phyloP scores from a whole-genome alignment of 92 coral and sea anemone species.

The Paragorgia papillata region DNA sequence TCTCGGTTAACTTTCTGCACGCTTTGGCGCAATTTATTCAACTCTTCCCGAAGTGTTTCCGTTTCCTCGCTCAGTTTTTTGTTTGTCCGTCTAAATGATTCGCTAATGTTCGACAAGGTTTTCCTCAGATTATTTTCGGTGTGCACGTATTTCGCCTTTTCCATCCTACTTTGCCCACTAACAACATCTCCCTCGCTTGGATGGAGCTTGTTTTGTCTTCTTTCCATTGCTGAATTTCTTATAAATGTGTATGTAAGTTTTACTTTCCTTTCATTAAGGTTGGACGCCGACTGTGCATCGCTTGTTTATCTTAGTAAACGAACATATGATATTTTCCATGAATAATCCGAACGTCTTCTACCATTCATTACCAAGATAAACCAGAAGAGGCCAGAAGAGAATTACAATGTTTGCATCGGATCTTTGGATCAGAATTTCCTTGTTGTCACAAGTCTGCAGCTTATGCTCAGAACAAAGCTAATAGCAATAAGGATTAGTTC shows the following conservation, averaged over 20 bases:
- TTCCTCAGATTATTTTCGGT: conserved; percentile 31
- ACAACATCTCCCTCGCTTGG: conserved; percentile 30
- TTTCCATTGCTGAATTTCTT: not conserved
- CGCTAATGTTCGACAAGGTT: conserved; percentile 20
- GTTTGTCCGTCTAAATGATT: conserved; percentile 33
- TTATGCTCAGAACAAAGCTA: not conserved
- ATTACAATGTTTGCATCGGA: not conserved
- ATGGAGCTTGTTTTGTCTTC: not conserved
- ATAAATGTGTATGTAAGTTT: too few species aligned
- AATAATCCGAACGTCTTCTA: too few species aligned
- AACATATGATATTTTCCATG: too few species aligned
- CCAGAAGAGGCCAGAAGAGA: not conserved
- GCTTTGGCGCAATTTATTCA: conserved; percentile 21
- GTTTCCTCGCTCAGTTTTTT: conserved; percentile 30
- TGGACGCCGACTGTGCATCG: too few species aligned
- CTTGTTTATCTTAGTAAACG: too few species aligned
- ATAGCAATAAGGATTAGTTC: not conserved
- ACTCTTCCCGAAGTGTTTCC: conserved; percentile 17
- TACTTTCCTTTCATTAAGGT: too few species aligned
- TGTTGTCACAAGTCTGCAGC: not conserved
- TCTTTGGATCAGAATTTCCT: not conserved
- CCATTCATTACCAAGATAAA: too few species aligned
- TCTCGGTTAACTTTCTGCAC: conserved; percentile 17
- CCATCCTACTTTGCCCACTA: conserved; percentile 31
- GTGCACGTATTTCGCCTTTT: conserved; percentile 45